Evolutionary conservation across 2,888 invertebrate genomes (phyloP), one percentile per base, ranked within the genome.

Genomic region (Tetramorium bicarinatum): DNA sequence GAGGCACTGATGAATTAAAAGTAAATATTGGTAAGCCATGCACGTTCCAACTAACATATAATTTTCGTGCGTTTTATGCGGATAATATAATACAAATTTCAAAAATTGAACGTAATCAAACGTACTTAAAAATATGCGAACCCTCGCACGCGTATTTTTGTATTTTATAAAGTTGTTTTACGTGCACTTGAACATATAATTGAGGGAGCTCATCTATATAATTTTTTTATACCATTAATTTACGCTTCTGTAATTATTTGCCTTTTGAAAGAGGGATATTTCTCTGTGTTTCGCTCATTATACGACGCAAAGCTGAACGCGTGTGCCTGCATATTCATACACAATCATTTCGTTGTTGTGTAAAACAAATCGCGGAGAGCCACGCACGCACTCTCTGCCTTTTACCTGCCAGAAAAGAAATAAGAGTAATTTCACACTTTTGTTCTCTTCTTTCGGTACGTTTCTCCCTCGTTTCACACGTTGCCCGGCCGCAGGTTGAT

Each of bases 1-100:
- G 69, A 85, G 74, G n/a, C 29, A 13, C 3, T 13, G 72, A 38
- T 18, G 49, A 76, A 81, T 87, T 82, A 87, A 87, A 47, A 87
- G 75, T 41, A 25, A 72, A 61, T 44, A 82, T 82, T 67, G 64
- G 75, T 54, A 66, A 64, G 1, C 21, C 69, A 13, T 25, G 25
- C 29, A 41, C 18, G 18, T 52, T 62, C 8, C 13, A 18, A 72
- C 59, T 54, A 15, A 47, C 56, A 41, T 13, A 2, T 67, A 21
- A 38, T 59, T 15, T 8, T n/a, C 44, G 9, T 0, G 52, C 38
- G 18, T 25, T 25, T 64, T n/a, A 29, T 9, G 8, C 9, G 15
- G 18, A 9, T 21, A 15, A 38, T 2, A 2, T 29, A 29, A 29
- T 2, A 2, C 15, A 9, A 69, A 15, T 44, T 62, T 21, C 21